Evolutionary conservation across 2,797 vertebrate species (phyloP), one percentile per base, ranked within the genome.

Genomic region (Enteromius unitaeniatus): DNA sequence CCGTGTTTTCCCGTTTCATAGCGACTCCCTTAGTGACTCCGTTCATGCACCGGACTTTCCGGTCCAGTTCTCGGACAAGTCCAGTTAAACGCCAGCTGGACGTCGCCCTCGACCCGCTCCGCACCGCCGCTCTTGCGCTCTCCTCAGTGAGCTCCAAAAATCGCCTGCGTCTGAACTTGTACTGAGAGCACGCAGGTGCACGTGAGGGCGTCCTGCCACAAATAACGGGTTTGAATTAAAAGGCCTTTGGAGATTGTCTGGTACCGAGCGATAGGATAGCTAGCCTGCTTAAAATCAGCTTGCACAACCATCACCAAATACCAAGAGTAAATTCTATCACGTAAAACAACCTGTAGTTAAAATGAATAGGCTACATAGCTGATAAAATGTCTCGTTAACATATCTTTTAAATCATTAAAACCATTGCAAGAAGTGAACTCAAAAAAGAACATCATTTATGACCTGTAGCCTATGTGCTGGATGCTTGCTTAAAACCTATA

Each of bases 101-200:
- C 60, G 81, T 51, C 70, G 62, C 31, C 11, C 14, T 53, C 21
- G 21, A 75, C 42, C 65, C 15, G 78, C 65, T 45, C 31, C 6
- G 65, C 79, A n/a, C 68, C 19, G 53, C 37, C 53, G 3, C 79
- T 78, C 77, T 77, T 9, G 19, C 23, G 45, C 31, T 67, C 13
- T 60, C 47, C 15, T 70, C 60, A 17, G 31, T 58, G 67, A 72
- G 8, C n/a, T 55, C 67, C 67, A 17, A 45, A 23, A 31, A 60
- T 9, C 40, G 64, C 62, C 64, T 55, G 81, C 23, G 47, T 60
- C 64, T 83, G 4, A 83, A 83, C 72, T 75, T 83, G 72, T 23
- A 26, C 51, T 45, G 51, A 47, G 82, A 45, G 74, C 65, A 51
- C 64, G 81, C 81, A 58, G 64, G 74, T 78, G 74, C 81, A 77